Conservation (phyloP, 2,113 vertebrate species). For the Microcebus jonahi region DNA sequence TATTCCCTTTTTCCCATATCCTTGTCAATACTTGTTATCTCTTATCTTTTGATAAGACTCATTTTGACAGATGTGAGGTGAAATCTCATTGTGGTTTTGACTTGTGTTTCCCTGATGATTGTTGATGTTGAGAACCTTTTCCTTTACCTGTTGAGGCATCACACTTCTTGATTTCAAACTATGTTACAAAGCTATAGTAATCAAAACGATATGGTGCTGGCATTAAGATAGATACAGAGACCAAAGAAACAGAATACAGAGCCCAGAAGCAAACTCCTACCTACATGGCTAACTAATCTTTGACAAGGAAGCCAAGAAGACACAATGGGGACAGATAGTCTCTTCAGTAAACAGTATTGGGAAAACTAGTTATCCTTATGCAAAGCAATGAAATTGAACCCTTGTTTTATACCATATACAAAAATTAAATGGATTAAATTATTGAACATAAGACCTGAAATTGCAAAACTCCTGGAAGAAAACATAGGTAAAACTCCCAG, state of each 20-base stretch:
- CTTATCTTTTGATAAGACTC: background rate
- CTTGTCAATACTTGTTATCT: background rate
- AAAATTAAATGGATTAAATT: background rate
- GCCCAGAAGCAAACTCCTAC: background rate
- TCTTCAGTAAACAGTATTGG: background rate
- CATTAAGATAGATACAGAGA: background rate
- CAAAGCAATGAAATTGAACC: background rate
- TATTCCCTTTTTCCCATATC: background rate
- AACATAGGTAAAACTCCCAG: background rate
- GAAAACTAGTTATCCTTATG: background rate
- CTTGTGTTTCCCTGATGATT: background rate
- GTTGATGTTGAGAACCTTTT: background rate
- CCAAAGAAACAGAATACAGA: background rate
- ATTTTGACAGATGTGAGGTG: background rate
- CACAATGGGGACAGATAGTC: background rate
- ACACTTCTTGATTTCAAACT: background rate
- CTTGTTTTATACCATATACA: background rate
- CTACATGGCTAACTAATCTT: too few species aligned
- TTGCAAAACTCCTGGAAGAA: background rate
- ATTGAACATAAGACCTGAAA: background rate
- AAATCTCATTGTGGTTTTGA: background rate
- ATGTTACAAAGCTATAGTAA: background rate
- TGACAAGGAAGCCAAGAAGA: background rate
- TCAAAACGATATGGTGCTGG: background rate
- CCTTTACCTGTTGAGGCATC: background rate